Evolutionary conservation across 2,113 vertebrate species (phyloP), one percentile per base, ranked within the genome.

Genomic region (Corythornis vintsioides): DNA sequence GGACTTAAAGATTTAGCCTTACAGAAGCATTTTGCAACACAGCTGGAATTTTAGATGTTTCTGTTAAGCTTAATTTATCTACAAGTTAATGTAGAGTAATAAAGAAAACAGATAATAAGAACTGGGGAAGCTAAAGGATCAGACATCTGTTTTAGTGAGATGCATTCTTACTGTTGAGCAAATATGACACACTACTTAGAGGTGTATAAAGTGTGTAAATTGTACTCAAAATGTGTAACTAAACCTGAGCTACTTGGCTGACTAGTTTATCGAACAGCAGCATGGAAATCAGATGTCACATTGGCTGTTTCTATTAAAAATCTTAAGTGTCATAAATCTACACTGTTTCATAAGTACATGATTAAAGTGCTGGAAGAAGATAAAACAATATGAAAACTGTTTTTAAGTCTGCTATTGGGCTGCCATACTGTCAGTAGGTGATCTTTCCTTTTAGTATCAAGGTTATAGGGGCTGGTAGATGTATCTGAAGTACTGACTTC

Each of bases 1-100:
- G 92, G 91, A 91, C 89, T 92, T 91, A 66, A 94, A 96, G 90
- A 90, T 76, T 70, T 88, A 94, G 84, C 87, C 78, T 91, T 94
- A 71, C n/a, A 89, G 85, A 75, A 94, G 93, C 60, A 9, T 94
- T 96, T 93, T 86, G 72, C 75, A 91, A 35, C 89, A 90, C 91
- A 92, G 89, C 87, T 92, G 94, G 91, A 88, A 77, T 93, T 94
- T 93, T 60, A 93, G 82, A 88, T 75, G 56, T 28, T 91, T 88
- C 80, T 3, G 82, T 78, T 95, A 75, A 60, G 82, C 95, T 94
- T 95, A 83, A 89, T 96, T 93, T 95, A 93, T 93, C 89, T 94
- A 60, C 60, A 57, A 35, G 72, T 91, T 92, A 89, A 89, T 89
- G 75, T 42, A 15, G 65, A 88, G 73, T 71, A 86, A 85, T 95